A percentile compares a stretch with the other conserved stretches of the same genome.
Conservation (phyloP, 2,888 invertebrate genomes). For the Andrena praecox region DNA sequence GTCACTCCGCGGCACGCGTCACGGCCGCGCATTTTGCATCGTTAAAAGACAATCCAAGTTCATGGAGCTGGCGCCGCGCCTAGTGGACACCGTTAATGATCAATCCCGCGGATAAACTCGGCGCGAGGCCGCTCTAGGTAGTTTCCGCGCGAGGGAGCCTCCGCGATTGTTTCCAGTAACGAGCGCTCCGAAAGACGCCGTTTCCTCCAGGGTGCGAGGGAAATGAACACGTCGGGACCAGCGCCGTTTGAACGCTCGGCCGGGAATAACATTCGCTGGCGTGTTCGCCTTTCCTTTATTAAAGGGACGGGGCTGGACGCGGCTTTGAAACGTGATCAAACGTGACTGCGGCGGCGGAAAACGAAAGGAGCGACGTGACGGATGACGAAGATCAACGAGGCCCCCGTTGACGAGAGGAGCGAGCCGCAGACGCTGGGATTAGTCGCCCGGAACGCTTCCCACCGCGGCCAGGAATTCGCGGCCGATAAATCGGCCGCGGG, state of each 20-base stretch:
- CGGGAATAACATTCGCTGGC: constrained; percentile 55
- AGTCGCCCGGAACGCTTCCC: constrained; percentile 5
- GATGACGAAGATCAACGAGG: constrained; percentile 72
- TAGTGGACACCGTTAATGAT: constrained; percentile 17
- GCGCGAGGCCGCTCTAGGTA: constrained; percentile 8
- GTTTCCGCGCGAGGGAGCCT: constrained; percentile 8
- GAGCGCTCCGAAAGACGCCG: constrained; percentile 43
- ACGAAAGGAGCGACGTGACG: constrained; percentile 61
- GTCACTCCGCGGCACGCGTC: constrained; percentile 45
- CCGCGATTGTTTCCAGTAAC: constrained; percentile 49
- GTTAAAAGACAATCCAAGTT: constrained; percentile 47
- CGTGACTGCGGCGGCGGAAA: constrained; percentile 63
- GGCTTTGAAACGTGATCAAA: constrained; percentile 76
- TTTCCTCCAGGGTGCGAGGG: constrained; percentile 10
- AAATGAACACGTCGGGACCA: constrained; percentile 30
- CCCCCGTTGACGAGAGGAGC: constrained; percentile 24
- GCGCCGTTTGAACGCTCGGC: constrained; percentile 35
- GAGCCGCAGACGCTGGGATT: constrained; percentile 9
- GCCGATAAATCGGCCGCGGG: constrained; percentile 38
- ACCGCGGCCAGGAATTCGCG: constrained; percentile 22
- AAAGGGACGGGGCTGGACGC: constrained; percentile 48
- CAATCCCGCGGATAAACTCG: constrained; percentile 13
- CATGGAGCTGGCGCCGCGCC: constrained; percentile 13
- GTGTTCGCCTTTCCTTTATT: constrained; percentile 65
- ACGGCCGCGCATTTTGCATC: constrained; percentile 43